Evolutionary conservation across 1,140 invertebrate genomes (phyloP).

Genomic region (Pachyrhynchus sulphureomaculatus): DNA sequence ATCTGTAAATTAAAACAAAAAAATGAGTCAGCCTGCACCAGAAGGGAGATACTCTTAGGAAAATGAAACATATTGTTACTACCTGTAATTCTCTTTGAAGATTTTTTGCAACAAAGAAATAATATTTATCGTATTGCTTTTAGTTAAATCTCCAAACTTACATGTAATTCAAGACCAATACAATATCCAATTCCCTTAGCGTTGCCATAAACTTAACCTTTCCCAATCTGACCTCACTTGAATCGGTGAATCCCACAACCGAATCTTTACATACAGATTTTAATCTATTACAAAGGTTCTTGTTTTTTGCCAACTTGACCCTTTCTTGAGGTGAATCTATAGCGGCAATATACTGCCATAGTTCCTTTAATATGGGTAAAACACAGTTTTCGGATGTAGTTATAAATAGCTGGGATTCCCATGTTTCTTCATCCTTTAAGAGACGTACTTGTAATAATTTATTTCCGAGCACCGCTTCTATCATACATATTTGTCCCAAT

Average conservation of each 20-base stretch:
- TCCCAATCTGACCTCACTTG: slow-evolving; percentile 47
- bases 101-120: too few species aligned
- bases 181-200: slow-evolving; percentile 58
- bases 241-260: slow-evolving; percentile 46
- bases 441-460: slow-evolving; percentile 37
- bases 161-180: slow-evolving; percentile 60
- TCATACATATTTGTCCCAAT: slow-evolving; percentile 45
- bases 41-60: too few species aligned
- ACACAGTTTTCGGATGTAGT: slow-evolving; percentile 32
- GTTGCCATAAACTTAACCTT: slow-evolving; percentile 56
- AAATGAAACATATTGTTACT: too few species aligned
- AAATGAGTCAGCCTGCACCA: too few species aligned
- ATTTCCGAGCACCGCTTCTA: slow-evolving; percentile 36
- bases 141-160: too few species aligned
- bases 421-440: slow-evolving; percentile 43
- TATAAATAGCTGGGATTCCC: slow-evolving; percentile 40
- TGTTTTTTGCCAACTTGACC: slow-evolving; percentile 54
- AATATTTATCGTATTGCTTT: too few species aligned
- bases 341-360: slow-evolving; percentile 56
- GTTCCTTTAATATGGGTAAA: slow-evolving; percentile 30
- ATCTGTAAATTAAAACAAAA: too few species aligned
- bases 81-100: too few species aligned
- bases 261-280: slow-evolving; percentile 44
- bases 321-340: slow-evolving; percentile 54
- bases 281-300: slow-evolving; percentile 52